Base-by-base conservation (phyloP, 2,888 invertebrate species). In the Andrena bicolor region DNA sequence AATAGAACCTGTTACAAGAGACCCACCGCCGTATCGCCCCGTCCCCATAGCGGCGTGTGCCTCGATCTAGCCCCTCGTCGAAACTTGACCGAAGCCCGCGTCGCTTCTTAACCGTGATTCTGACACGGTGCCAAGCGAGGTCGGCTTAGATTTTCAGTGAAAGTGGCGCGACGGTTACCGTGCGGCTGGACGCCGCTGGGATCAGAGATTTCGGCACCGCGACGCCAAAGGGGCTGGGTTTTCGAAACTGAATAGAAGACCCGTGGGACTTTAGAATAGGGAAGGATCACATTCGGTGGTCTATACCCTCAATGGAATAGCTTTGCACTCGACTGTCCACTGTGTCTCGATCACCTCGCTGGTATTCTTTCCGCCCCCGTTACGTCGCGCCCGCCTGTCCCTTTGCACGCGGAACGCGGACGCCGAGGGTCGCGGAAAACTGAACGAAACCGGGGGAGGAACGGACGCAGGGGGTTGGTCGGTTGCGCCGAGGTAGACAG, bases 71-170 rank as follows among this genome's bases (percentile, higher is more conserved):
- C 41, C 23, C 23, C 41, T 30, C 53, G 49, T 68, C 68, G 83
- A 83, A 76, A 83, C 76, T 75, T 84, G 82, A 80, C 82, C 82
- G 74, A 74, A 80, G 73, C 35, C 20, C 60, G 20, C 49, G 51
- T 63, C 56, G 69, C 49, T 76, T 65, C 75, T 73, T 74, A 81
- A 73, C 73, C 82, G 68, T 66, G 73, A 66, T 82, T 81, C 81
- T 85, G 83, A 84, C 81, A 70, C 85, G 75, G 72, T 84, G 85
- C 85, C 85, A 85, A 85, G 72, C 64, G 65, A 61, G 68, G 69
- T 72, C 73, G 76, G 71, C 72, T 76, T 78, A 76, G 84, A 82
- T 84, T 85, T 82, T 85, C 84, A 76, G 85, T 84, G 85, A 85
- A 85, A 85, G 85, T 84, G 71, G 75, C 72, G 76, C 83, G 77